Evolutionary conservation across 2,113 vertebrate species (phyloP).

Genomic region (Podarcis cretensis): DNA sequence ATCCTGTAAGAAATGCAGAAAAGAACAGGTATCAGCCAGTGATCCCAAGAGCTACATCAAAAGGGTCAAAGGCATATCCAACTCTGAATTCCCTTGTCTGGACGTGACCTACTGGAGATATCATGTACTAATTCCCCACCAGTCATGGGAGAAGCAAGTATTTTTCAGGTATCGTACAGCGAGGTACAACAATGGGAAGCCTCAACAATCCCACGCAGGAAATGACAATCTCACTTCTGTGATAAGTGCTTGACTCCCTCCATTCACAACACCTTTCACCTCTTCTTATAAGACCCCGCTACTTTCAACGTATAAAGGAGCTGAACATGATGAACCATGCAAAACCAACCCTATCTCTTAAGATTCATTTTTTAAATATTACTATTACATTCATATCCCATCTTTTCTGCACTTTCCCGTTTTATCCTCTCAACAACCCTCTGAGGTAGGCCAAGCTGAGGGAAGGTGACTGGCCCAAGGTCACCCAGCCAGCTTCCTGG

Average conservation of each 20-base stretch:
- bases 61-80: not conserved
- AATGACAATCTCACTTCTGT: too few species aligned
- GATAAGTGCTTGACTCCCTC: not conserved
- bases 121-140: not conserved
- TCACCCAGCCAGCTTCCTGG: too few species aligned
- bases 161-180: too few species aligned
- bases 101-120: not conserved
- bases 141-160: not conserved
- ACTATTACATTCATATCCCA: too few species aligned
- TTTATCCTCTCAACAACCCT: too few species aligned
- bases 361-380: not conserved
- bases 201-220: not conserved
- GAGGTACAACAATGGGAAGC: not conserved
- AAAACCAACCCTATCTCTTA: not conserved
- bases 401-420: too few species aligned
- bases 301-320: not conserved
- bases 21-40: not conserved
- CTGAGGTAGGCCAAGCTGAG: too few species aligned
- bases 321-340: not conserved
- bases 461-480: too few species aligned
- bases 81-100: too few species aligned
- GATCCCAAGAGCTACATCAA: not conserved
- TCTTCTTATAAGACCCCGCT: not conserved
- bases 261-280: not conserved
- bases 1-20: slow-evolving; percentile 12